phyloP scores from a whole-genome alignment of 1,140 invertebrate genomes.

The Drusus annulatus region DNA sequence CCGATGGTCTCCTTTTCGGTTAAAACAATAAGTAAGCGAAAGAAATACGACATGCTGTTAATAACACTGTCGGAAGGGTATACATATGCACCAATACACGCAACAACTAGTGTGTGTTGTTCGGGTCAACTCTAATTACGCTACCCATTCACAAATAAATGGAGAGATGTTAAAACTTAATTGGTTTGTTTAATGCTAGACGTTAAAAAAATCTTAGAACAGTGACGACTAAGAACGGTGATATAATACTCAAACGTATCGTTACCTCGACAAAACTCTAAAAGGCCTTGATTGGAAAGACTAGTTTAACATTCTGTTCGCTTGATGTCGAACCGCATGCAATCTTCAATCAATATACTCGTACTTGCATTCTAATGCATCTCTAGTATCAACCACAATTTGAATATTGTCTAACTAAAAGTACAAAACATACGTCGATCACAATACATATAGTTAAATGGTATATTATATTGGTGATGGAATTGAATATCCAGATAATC shows the following conservation, averaged over 20 bases:
- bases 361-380: not conserved
- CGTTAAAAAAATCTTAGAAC: no score
- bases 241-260: not conserved
- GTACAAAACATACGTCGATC: conserved; percentile 47
- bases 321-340: not conserved
- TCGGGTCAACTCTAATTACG: no score
- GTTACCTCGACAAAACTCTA: not conserved
- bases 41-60: no score
- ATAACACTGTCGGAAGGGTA: no score
- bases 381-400: conserved; percentile 31
- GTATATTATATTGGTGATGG: conserved; percentile 7
- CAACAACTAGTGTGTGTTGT: no score
- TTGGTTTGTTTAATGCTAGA: no score
- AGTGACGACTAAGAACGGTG: no score
- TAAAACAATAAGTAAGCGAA: no score
- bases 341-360: not conserved
- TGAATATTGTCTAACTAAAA: conserved; percentile 52
- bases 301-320: not conserved
- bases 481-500: not conserved
- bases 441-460: conserved; percentile 35
- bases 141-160: no score
- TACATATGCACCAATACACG: no score
- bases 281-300: conserved; percentile 26
- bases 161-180: no score
- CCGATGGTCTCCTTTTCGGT: no score